Percentiles rank a stretch among this genome's conserved stretches.
Conservation (phyloP, 2,113 vertebrate species). For the Jacana jacana region DNA sequence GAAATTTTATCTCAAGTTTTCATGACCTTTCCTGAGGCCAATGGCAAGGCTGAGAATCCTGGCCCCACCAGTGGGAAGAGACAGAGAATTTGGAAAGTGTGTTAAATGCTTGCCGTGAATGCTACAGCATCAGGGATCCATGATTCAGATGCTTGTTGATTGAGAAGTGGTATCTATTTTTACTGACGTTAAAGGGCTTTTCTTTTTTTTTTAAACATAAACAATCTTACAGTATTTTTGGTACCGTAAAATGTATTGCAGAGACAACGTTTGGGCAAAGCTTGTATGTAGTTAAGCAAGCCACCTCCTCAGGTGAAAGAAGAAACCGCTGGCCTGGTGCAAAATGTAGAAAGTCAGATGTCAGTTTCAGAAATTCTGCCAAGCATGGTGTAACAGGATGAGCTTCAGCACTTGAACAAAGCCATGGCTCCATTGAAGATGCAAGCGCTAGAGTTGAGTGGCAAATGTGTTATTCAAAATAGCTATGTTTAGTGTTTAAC, state of each 20-base stretch:
- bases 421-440: too few relatives aligned
- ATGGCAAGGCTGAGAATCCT: background rate
- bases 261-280: background rate
- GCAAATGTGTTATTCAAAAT: background rate
- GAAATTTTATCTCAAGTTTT: background rate
- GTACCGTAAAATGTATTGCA: background rate
- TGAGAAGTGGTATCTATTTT: background rate
- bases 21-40: background rate
- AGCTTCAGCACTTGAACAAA: background rate
- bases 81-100: background rate
- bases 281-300: background rate
- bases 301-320: background rate
- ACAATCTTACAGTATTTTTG: background rate
- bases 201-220: background rate
- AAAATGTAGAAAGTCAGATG: background rate
- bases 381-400: background rate
- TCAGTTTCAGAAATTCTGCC: background rate
- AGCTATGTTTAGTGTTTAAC: background rate
- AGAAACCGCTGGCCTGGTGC: accelerated
- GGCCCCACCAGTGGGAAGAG: background rate
- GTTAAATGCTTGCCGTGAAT: background rate
- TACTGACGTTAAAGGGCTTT: background rate
- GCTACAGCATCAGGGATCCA: background rate
- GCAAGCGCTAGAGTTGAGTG: background rate
- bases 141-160: background rate